phyloP scores from a whole-genome alignment of 2,888 invertebrate species.

The Drosophila borborema region DNA sequence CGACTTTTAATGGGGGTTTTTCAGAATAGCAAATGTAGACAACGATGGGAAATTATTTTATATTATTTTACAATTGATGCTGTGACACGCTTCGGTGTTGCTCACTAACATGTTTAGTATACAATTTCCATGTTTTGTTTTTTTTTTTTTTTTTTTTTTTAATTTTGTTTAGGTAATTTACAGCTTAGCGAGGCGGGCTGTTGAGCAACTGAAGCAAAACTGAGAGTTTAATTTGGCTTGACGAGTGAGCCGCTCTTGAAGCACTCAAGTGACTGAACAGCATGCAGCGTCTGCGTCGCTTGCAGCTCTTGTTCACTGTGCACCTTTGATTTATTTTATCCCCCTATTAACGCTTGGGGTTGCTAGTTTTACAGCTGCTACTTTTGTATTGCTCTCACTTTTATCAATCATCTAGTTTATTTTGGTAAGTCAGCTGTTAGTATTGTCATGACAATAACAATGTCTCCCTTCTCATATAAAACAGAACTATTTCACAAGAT shows the following conservation, averaged over 20 bases:
- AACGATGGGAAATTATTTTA: neutral
- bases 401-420: slow-evolving; percentile 24
- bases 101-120: slow-evolving; percentile 5
- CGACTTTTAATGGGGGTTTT: slow-evolving; percentile 16
- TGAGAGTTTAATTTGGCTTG: slow-evolving; percentile 13
- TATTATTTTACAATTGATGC: slow-evolving; percentile 60
- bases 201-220: slow-evolving; percentile 28
- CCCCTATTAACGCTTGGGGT: slow-evolving; percentile 31
- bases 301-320: slow-evolving; percentile 45
- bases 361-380: slow-evolving; percentile 47
- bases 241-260: slow-evolving; percentile 24
- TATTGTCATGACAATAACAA: slow-evolving; percentile 11
- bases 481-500: slow-evolving; percentile 13
- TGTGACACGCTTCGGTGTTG: slow-evolving; percentile 20
- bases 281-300: slow-evolving; percentile 19
- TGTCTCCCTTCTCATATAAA: neutral
- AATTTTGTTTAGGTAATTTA: neutral
- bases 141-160: neutral
- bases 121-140: slow-evolving; percentile 15
- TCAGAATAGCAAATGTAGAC: slow-evolving; percentile 9
- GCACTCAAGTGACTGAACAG: slow-evolving; percentile 25
- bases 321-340: slow-evolving; percentile 34
- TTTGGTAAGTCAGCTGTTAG: slow-evolving; percentile 45
- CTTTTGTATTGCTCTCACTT: slow-evolving; percentile 18
- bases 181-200: slow-evolving; percentile 6